Evolutionary conservation across 2,888 invertebrate genomes (phyloP).

Genomic region (Andrena hattorfiana): DNA sequence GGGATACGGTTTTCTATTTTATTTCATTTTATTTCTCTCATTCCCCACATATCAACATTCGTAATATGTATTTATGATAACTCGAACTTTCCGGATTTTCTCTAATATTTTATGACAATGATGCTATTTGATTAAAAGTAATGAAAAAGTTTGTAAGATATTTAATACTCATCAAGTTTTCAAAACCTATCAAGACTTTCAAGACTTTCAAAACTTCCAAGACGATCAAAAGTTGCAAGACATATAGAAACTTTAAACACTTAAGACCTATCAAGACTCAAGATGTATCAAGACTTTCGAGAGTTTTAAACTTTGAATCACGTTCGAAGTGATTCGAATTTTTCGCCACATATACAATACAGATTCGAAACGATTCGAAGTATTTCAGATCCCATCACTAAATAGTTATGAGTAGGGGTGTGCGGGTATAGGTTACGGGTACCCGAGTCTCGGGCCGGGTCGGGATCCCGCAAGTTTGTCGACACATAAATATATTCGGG

Average conservation of each 20-base stretch:
- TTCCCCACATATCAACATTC: too few species aligned
- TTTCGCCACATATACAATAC: neutral
- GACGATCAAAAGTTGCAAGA: neutral
- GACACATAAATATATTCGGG: too few species aligned
- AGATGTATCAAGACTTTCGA: neutral
- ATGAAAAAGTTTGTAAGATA: neutral
- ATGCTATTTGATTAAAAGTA: neutral
- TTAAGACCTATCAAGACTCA: constrained; percentile 4
- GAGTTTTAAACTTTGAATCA: neutral
- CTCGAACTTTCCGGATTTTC: neutral
- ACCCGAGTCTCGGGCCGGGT: too few species aligned
- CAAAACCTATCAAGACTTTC: neutral
- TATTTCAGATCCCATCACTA: neutral
- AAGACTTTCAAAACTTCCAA: neutral
- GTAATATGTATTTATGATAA: neutral
- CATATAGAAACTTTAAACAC: neutral
- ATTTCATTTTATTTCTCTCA: neutral
- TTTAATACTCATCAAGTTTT: neutral
- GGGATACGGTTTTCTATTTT: neutral
- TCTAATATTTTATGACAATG: neutral
- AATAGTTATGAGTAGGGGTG: too few species aligned
- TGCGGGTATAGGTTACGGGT: too few species aligned
- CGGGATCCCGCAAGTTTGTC: too few species aligned
- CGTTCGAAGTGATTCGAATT: neutral
- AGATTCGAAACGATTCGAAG: neutral